Conservation (phyloP, 2,888 invertebrate species). For the Diploptera punctata region DNA sequence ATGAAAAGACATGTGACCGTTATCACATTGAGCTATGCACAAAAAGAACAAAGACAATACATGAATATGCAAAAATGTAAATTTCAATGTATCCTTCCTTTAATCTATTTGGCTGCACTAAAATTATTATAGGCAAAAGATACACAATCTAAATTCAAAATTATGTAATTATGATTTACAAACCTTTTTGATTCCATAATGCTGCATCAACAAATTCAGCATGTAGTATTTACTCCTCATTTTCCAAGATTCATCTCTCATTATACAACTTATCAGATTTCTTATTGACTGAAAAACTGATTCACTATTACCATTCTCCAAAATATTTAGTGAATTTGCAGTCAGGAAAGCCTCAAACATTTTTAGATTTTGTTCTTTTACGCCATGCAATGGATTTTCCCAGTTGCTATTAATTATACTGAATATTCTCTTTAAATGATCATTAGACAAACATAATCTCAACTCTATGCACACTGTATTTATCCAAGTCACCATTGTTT, state of each 20-base stretch:
- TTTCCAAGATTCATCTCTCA: slow-evolving; percentile 60
- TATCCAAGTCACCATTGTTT: slow-evolving; percentile 24
- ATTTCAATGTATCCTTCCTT: no score
- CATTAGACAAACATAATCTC: background rate
- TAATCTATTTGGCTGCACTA: no score
- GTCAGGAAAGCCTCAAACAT: slow-evolving; percentile 54
- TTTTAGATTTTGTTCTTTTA: slow-evolving; percentile 60
- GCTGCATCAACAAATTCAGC: slow-evolving; percentile 59
- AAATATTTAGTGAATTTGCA: background rate
- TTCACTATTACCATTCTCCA: background rate
- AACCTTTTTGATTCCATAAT: slow-evolving; percentile 45
- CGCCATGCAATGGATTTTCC: slow-evolving; percentile 65
- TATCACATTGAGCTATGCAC: no score
- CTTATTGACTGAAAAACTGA: slow-evolving; percentile 48
- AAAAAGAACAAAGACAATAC: no score
- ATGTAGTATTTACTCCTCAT: slow-evolving; percentile 66
- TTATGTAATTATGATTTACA: no score
- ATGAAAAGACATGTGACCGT: no score
- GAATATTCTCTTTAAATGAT: slow-evolving; percentile 13
- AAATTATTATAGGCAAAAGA: no score
- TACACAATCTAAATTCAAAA: no score
- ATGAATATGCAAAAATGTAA: no score
- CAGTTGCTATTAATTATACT: slow-evolving; percentile 55
- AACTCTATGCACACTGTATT: background rate
- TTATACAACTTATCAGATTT: slow-evolving; percentile 47